Evolutionary conservation across 2,797 vertebrate species (phyloP).

Genomic region (Xiphorhynchus erythropygius): DNA sequence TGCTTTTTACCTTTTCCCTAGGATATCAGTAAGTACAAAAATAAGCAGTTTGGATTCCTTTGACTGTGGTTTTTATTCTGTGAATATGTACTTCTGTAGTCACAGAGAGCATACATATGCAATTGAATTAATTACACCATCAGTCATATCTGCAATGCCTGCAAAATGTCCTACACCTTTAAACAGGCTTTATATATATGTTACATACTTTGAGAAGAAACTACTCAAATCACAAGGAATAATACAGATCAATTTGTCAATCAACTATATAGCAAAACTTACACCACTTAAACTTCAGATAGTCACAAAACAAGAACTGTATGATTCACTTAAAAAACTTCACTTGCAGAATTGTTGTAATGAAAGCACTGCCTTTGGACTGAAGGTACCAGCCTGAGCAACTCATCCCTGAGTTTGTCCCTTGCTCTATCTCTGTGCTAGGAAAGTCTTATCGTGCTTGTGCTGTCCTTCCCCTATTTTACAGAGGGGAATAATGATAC

Average conservation of each 20-base stretch:
- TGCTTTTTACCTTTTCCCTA: slow-evolving; percentile 72
- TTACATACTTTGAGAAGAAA: background rate
- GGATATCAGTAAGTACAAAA: slow-evolving; percentile 76
- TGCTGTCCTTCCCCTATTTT: background rate
- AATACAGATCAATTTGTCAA: background rate
- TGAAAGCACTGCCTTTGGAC: background rate
- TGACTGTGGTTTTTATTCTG: slow-evolving; percentile 26
- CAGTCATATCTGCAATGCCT: background rate
- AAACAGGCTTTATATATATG: background rate
- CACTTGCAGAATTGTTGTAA: background rate
- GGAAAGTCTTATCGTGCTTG: background rate
- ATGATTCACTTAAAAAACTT: background rate
- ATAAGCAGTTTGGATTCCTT: slow-evolving; percentile 72
- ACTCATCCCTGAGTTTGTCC: background rate
- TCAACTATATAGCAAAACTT: background rate
- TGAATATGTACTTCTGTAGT: background rate
- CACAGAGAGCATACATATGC: slow-evolving; percentile 19
- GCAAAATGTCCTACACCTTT: background rate
- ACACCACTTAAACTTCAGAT: background rate
- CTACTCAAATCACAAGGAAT: background rate
- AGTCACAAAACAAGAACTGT: background rate
- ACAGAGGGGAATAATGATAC: background rate
- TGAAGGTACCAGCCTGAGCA: background rate
- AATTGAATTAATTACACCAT: slow-evolving; percentile 3
- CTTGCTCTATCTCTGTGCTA: background rate